Evolutionary conservation across 2,888 invertebrate genomes (phyloP).

Genomic region (Apamea anceps): DNA sequence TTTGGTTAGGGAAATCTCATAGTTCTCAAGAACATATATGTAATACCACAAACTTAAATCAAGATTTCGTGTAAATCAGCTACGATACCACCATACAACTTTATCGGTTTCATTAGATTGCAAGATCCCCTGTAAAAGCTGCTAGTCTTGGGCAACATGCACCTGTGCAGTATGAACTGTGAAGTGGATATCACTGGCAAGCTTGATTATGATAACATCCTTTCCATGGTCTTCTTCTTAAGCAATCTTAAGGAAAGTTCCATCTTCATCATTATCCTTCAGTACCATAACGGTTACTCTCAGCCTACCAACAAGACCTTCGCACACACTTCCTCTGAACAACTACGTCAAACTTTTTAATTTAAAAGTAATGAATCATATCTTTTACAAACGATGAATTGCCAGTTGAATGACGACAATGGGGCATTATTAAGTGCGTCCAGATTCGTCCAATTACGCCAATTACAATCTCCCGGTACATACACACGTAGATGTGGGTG

Average conservation of each 20-base stretch:
- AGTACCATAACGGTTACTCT: not conserved
- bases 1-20: not conserved
- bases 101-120: not conserved
- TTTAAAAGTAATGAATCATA: constrained; percentile 87
- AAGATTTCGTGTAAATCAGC: not conserved
- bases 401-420: constrained; percentile 89
- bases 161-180: not conserved
- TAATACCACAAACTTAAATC: not conserved
- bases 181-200: too few relatives aligned
- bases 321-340: constrained; percentile 26
- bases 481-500: constrained; percentile 76
- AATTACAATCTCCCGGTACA: constrained; percentile 89
- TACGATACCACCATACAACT: not conserved
- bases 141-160: not conserved
- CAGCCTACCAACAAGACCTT: constrained; percentile 24
- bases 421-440: constrained; percentile 88
- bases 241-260: not conserved
- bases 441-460: constrained; percentile 90
- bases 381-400: constrained; percentile 88
- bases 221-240: not conserved
- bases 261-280: not conserved
- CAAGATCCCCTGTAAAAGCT: not conserved
- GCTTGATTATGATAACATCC: not conserved
- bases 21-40: too few relatives aligned
- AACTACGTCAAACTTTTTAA: constrained; percentile 78